Percentiles rank a stretch among this genome's conserved stretches.
These are phyloP conservation scores for Petrolisthes cinctipes DNA, from an alignment of 2,888 invertebrate genomes.

Conservation along the genomic window DNA sequence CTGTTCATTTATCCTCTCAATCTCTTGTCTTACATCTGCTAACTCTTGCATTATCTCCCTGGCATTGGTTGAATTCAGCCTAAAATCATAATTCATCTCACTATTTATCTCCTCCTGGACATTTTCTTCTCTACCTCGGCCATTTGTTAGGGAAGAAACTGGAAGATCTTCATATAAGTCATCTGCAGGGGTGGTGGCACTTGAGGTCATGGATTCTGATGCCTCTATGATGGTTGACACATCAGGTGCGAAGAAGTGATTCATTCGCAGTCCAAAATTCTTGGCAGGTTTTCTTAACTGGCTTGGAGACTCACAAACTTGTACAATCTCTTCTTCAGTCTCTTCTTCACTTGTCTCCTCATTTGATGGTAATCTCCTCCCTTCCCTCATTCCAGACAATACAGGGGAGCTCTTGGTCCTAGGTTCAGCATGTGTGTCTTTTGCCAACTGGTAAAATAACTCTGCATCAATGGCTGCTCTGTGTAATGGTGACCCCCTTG, in stretches of 20 bases:
- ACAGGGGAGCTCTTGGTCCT: conserved; percentile 32
- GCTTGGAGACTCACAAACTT: conserved; percentile 15
- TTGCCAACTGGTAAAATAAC: conserved; percentile 62
- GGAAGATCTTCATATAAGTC: conserved; percentile 58
- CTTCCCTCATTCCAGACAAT: conserved; percentile 1
- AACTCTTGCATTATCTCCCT: conserved; percentile 60
- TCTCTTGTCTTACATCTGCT: conserved; percentile 59
- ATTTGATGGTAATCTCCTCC: conserved; percentile 11
- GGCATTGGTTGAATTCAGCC: conserved; percentile 43
- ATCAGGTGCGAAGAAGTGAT: conserved; percentile 63
- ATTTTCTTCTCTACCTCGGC: conserved; percentile 21
- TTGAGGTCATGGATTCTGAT: conserved; percentile 63
- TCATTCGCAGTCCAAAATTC: conserved; percentile 65
- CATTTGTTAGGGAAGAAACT: conserved; percentile 3
- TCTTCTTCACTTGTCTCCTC: conserved; percentile 28
- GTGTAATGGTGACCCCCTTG: conserved; percentile 51
- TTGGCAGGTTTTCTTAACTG: conserved; percentile 42
- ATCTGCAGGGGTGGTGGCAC: conserved; percentile 62
- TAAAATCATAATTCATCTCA: conserved; percentile 53
- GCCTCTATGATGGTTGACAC: conserved; percentile 65
- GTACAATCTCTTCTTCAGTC: not conserved
- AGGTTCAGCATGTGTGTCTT: conserved; percentile 49
- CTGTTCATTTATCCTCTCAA: conserved; percentile 50
- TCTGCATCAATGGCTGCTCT: conserved; percentile 64
- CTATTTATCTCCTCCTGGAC: conserved; percentile 47